These are phyloP conservation scores for Anoplius nigerrimus DNA, from an alignment of 2,888 invertebrate species.

Conservation along the genomic window DNA sequence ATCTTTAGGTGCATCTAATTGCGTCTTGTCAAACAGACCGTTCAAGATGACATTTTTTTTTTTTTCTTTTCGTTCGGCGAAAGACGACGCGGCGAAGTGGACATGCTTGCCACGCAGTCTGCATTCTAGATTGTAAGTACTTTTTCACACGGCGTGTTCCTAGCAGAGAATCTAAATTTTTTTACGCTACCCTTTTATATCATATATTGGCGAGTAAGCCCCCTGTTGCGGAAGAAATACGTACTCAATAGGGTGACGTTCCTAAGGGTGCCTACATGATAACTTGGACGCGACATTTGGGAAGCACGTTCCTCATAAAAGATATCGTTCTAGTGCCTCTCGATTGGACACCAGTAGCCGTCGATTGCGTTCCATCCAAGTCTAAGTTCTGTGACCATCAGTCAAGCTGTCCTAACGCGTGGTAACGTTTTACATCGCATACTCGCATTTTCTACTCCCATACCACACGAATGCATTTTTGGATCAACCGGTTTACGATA, in stretches of 20 bases:
- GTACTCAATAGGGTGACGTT: slow-evolving; percentile 43
- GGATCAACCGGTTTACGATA: too few relatives aligned
- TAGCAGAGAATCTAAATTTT: slow-evolving; percentile 56
- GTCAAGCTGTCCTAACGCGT: too few relatives aligned
- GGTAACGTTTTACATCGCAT: too few relatives aligned
- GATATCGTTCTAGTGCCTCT: too few relatives aligned
- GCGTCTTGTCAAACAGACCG: too few relatives aligned
- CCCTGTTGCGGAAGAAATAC: slow-evolving; percentile 11
- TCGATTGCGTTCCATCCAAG: slow-evolving; percentile 1
- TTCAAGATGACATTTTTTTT: slow-evolving; percentile 16
- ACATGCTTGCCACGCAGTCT: slow-evolving; percentile 29
- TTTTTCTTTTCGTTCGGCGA: slow-evolving; percentile 11
- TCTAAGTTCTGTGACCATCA: too few relatives aligned
- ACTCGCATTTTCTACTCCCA: too few relatives aligned
- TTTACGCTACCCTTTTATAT: slow-evolving; percentile 43
- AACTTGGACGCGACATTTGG: slow-evolving; percentile 28
- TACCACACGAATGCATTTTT: not conserved
- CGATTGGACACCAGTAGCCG: not conserved
- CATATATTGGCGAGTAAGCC: slow-evolving; percentile 19
- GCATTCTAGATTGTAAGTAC: slow-evolving; percentile 45
- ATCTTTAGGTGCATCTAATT: too few relatives aligned
- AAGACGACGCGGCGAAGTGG: slow-evolving; percentile 15
- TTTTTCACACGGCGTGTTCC: slow-evolving; percentile 54
- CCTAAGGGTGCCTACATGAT: slow-evolving; percentile 33
- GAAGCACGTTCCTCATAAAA: slow-evolving; percentile 44